Evolutionary conservation across 1,140 invertebrate species (phyloP), one percentile per base, ranked within the genome.

Genomic region (Bombus confusus): DNA sequence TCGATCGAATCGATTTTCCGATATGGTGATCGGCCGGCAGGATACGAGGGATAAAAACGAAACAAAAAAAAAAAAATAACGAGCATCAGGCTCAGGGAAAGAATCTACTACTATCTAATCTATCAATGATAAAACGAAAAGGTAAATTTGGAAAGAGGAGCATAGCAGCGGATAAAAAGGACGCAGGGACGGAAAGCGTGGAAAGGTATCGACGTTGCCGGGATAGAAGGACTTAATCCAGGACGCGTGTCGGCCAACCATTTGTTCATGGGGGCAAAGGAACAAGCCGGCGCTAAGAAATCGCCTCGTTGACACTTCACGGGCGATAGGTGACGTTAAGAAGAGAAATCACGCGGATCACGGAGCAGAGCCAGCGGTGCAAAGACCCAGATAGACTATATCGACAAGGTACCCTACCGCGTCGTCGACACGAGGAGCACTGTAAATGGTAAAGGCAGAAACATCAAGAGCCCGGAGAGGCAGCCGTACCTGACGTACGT

Each of bases 381-480:
- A n/a, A 22, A 34, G 43, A 79, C 69, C 69, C 73, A 80, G 89
- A 91, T 90, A 91, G 83, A 88, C 89, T 87, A 87, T 86, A 90
- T 90, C 88, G 88, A 90, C 89, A 86, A 90, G 89, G 77, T 90
- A 90, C 83, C 89, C 89, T 90, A 88, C 88, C 88, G 89, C 89
- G 89, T 88, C 80, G 86, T 66, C 89, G 89, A 90, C 88, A 88
- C 88, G 88, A 83, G 77, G 86, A 89, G 52, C 86, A 84, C 92
- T 91, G 90, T 92, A 92, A 93, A 92, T 93, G 91, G 90, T 88
- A 91, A 90, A 92, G 91, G 90, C 90, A 86, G 69, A 73, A 68
- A 78, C 87, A 78, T 66, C 82, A 66, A 86, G 79, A 47, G 59
- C 12, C 8, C 39, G 75, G 59, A 41, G 75, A 78, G 52, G 34